Conservation (phyloP, 1,140 invertebrate genomes). For the Euschistus heros region DNA sequence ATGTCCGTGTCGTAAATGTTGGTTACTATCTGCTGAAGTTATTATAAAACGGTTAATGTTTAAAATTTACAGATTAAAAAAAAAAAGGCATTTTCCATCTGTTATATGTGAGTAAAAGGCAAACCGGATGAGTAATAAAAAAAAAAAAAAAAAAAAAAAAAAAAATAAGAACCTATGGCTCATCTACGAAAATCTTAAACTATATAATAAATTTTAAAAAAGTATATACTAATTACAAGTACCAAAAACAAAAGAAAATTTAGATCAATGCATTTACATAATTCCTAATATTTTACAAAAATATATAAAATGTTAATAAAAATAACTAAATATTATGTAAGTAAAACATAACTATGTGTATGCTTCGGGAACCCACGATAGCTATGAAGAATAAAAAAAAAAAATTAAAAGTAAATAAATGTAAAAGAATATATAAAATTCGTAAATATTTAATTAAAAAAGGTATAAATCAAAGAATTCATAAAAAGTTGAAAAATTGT, state of each 20-base stretch:
- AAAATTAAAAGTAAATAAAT: constrained; percentile 11
- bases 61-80: too few species aligned
- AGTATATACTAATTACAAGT: background rate
- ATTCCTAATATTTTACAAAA: constrained; percentile 5
- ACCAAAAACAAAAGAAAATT: constrained; percentile 10
- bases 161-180: too few species aligned
- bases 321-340: constrained; percentile 11
- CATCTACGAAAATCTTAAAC: too few species aligned
- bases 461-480: constrained; percentile 17
- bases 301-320: constrained; percentile 3
- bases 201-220: too few species aligned
- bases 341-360: constrained; percentile 12
- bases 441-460: constrained; percentile 18
- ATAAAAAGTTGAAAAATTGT: constrained; percentile 1
- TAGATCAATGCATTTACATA: constrained; percentile 6
- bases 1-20: too few species aligned
- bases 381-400: constrained; percentile 15
- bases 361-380: constrained; percentile 19
- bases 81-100: too few species aligned
- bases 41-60: too few species aligned
- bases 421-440: constrained; percentile 21
- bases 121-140: too few species aligned
- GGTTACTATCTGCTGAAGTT: too few species aligned
- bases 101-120: too few species aligned
- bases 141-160: too few species aligned